Conservation (phyloP, 2,888 invertebrate genomes). For the Balanococcus diminutus region DNA sequence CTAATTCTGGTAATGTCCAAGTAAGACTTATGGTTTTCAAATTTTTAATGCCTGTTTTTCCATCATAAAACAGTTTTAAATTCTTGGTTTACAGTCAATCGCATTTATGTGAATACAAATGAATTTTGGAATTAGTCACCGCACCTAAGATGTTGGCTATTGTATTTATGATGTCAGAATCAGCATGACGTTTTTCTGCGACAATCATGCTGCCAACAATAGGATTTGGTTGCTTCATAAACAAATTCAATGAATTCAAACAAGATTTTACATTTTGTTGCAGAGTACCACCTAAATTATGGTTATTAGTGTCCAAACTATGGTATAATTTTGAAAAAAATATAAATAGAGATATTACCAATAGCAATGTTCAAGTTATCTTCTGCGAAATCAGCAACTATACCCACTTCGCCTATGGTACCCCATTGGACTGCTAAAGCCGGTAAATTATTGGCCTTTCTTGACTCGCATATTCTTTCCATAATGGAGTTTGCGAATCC, state of each 20-base stretch:
- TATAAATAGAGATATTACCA: not conserved
- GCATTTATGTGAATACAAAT: too few relatives aligned
- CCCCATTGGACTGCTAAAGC: slow-evolving; percentile 91
- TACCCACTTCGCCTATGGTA: slow-evolving; percentile 85
- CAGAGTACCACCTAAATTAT: slow-evolving; percentile 62
- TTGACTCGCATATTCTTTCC: slow-evolving; percentile 72
- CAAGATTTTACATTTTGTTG: slow-evolving; percentile 84
- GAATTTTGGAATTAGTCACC: not conserved
- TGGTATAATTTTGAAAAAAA: not conserved
- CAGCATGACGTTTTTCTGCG: slow-evolving; percentile 73
- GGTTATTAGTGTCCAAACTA: not conserved
- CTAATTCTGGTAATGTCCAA: slow-evolving; percentile 83
- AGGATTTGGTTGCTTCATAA: slow-evolving; percentile 84
- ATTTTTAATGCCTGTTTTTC: slow-evolving; percentile 66
- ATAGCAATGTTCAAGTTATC: slow-evolving; percentile 65
- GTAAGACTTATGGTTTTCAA: slow-evolving; percentile 73
- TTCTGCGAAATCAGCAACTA: slow-evolving; percentile 65
- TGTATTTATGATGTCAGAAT: slow-evolving; percentile 72
- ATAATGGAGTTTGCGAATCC: slow-evolving; percentile 79
- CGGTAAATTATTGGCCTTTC: slow-evolving; percentile 73
- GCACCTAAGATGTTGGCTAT: slow-evolving; percentile 69
- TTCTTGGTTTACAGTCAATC: not conserved
- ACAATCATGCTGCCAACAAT: slow-evolving; percentile 79
- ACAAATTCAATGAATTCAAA: slow-evolving; percentile 72
- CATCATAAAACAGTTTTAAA: too few relatives aligned